phyloP scores from a whole-genome alignment of 2,888 invertebrate species.

The Drosophila paucipuncta region DNA sequence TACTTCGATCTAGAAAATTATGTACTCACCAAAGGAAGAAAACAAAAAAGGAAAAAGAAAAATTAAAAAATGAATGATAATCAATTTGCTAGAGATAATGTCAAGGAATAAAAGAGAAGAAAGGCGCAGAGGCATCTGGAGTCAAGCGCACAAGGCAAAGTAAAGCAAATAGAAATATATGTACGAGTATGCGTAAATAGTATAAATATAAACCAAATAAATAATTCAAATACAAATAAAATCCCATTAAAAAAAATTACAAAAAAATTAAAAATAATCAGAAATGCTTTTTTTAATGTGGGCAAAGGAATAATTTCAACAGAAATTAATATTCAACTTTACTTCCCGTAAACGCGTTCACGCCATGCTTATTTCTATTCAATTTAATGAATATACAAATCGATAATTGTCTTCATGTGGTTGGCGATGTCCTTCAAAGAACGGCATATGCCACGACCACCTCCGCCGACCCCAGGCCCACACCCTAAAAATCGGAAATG shows the following conservation, averaged over 20 bases:
- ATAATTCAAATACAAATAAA: constrained; percentile 70
- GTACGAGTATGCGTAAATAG: constrained; percentile 73
- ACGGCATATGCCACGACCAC: too few relatives aligned
- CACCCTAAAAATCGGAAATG: too few relatives aligned
- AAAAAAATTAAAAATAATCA: constrained; percentile 2
- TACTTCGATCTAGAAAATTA: constrained; percentile 42
- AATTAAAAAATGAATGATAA: constrained; percentile 14
- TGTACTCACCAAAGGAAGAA: constrained; percentile 31
- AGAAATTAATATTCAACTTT: neutral
- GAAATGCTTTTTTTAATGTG: neutral
- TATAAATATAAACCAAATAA: constrained; percentile 69
- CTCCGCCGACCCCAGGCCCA: too few relatives aligned
- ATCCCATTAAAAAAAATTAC: constrained; percentile 48
- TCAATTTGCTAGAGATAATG: constrained; percentile 34
- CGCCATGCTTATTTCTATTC: neutral
- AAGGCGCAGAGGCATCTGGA: neutral
- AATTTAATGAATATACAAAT: neutral
- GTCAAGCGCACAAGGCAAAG: constrained; percentile 12
- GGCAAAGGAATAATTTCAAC: neutral
- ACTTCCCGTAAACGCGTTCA: neutral
- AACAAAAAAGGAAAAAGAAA: neutral
- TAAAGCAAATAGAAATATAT: constrained; percentile 25
- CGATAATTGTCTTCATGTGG: neutral
- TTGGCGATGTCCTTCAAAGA: too few relatives aligned
- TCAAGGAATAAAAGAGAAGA: neutral